phyloP scores from a whole-genome alignment of 2,797 vertebrate species.

The Menidia menidia region DNA sequence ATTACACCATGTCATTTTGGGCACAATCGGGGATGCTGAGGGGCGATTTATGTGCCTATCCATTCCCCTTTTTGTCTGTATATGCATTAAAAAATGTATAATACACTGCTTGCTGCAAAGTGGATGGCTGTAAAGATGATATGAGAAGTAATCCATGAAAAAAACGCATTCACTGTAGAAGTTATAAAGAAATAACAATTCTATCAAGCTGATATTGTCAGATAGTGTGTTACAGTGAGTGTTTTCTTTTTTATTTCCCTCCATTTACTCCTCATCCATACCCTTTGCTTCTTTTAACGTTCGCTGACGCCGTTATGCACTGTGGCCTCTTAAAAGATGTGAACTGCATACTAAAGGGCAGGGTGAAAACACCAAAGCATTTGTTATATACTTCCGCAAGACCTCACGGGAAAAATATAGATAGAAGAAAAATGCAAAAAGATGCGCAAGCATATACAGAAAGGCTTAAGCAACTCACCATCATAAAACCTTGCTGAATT shows the following conservation, averaged over 20 bases:
- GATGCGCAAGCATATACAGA: constrained; percentile 3
- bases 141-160: background rate
- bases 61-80: background rate
- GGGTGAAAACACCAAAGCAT: background rate
- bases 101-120: background rate
- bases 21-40: background rate
- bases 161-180: background rate
- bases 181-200: background rate
- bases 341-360: background rate
- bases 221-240: no score
- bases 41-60: background rate
- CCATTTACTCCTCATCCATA: background rate
- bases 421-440: no score
- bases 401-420: background rate
- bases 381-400: background rate
- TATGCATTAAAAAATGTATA: background rate
- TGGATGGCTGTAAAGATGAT: background rate
- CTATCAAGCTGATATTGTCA: background rate
- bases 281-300: background rate
- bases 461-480: background rate
- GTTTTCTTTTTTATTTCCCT: background rate
- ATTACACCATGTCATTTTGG: background rate
- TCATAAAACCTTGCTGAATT: constrained; percentile 16
- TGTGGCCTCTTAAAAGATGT: background rate
- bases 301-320: background rate